Base-by-base conservation (phyloP, 2,888 invertebrate genomes). In the Synanthedon vespiformis region DNA sequence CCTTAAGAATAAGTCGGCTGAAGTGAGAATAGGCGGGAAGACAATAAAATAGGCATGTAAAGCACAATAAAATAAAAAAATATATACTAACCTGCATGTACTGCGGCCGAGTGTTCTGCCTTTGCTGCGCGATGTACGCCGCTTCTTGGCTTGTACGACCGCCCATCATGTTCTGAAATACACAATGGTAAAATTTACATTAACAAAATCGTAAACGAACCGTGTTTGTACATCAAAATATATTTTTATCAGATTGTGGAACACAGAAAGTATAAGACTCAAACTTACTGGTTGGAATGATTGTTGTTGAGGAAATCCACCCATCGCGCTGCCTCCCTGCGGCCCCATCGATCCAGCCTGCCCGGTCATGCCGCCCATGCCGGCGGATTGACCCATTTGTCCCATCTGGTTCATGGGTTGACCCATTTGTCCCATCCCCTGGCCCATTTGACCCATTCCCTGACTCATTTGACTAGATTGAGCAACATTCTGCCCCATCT, bases 11-110 rank as follows among this genome's bases (percentile, higher is more conserved):
- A 6, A 34, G 8, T 34, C 27, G 8, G 6, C 27, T 34, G 27
- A 34, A 34, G 8, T 34, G 8, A 34, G 27, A 8, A 34, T 34
- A 34, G 22, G 22, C 4, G 22, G 22, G 22, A 22, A 22, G 22
- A 22, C 22, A 22, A 6, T 10, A 34, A 34, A 34, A n/a, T n/a
- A 34, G 10, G 2, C 34, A 8, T 10, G 34, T 34, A 34, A 34
- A 34, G 34, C 34, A 34, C 6, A 34, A 34, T 34, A 10, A 34
- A 34, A 34, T 8, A 34, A 34, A 2, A 34, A 44, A n/a, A n/a
- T n/a, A n/a, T n/a, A 14, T 44, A 48, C 52, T 51, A 58, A 90
- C 90, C 83, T 93, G 93, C 86, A 92, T 90, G 62, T 92, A 92
- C 41, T 91, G 90, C 2, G 92, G 90, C 41, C 92, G 81, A 1